Conservation (phyloP, 2,113 vertebrate species). For the Oreochromis aureus region DNA sequence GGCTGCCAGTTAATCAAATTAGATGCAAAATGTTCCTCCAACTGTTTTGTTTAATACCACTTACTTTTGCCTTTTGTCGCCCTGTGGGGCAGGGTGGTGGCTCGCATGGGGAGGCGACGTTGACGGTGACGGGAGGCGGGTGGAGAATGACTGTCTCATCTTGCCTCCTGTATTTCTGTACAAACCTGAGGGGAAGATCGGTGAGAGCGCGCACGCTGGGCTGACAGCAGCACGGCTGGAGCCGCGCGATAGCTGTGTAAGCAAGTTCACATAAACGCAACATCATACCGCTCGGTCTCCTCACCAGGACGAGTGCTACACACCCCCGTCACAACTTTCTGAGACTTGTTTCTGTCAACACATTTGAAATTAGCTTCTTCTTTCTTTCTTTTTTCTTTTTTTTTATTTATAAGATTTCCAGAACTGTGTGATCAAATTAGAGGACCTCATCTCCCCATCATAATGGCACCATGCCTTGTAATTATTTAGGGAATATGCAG, state of each 20-base stretch:
- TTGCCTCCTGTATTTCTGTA: not conserved
- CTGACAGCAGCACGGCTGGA: not conserved
- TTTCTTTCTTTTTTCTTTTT: no score
- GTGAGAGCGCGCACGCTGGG: not conserved
- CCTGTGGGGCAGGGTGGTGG: not conserved
- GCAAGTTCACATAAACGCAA: not conserved
- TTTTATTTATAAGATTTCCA: not conserved
- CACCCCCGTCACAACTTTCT: no score
- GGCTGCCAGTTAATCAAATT: no score
- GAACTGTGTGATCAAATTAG: not conserved
- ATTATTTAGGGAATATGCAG: not conserved
- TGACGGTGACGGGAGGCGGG: not conserved
- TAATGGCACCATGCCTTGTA: not conserved
- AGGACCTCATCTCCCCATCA: not conserved
- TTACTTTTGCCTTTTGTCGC: no score
- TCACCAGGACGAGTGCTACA: not conserved
- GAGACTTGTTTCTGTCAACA: no score
- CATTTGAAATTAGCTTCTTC: no score
- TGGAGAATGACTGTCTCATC: not conserved
- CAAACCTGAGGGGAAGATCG: not conserved
- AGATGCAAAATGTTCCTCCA: no score
- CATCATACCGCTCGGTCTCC: not conserved
- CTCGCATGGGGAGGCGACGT: not conserved
- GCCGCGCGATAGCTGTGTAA: not conserved
- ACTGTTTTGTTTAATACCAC: no score